A percentile compares a stretch with the other conserved stretches of the same genome.
Conservation (phyloP, 1,140 invertebrate species). For the Lysiphlebus fabarum region DNA sequence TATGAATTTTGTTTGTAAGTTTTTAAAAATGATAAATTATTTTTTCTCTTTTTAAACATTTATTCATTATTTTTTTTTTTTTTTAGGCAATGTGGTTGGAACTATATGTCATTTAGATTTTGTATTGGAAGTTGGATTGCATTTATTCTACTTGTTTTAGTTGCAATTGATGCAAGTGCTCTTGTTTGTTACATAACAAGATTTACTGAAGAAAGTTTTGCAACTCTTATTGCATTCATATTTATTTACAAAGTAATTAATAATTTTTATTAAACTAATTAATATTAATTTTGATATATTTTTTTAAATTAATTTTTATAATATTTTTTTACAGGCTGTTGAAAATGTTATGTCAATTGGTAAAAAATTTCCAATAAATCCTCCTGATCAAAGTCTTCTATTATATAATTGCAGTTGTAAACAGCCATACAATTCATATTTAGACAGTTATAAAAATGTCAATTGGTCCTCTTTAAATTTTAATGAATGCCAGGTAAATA, state of each 20-base stretch:
- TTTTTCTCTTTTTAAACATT: conserved; percentile 14
- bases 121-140: conserved; percentile 96
- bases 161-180: conserved; percentile 93
- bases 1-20: conserved; percentile 93
- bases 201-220: conserved; percentile 99
- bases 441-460: conserved; percentile 42
- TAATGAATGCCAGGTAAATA: conserved; percentile 64
- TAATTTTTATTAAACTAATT: neutral
- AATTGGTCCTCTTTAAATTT: conserved; percentile 65
- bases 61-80: conserved; percentile 20
- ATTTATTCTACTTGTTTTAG: conserved; percentile 81
- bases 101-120: conserved; percentile 91
- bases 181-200: conserved; percentile 98
- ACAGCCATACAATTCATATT: conserved; percentile 45
- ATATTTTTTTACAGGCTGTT: conserved; percentile 63
- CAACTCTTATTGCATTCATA: conserved; percentile 96
- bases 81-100: conserved; percentile 66
- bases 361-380: conserved; percentile 74
- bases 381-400: conserved; percentile 56
- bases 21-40: neutral
- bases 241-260: conserved; percentile 91
- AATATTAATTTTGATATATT: no score
- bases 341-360: conserved; percentile 83
- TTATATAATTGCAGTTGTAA: conserved; percentile 68
- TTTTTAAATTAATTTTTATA: conserved; percentile 5